Evolutionary conservation across 1,140 invertebrate genomes (phyloP).

Genomic region (Argopecten irradians): DNA sequence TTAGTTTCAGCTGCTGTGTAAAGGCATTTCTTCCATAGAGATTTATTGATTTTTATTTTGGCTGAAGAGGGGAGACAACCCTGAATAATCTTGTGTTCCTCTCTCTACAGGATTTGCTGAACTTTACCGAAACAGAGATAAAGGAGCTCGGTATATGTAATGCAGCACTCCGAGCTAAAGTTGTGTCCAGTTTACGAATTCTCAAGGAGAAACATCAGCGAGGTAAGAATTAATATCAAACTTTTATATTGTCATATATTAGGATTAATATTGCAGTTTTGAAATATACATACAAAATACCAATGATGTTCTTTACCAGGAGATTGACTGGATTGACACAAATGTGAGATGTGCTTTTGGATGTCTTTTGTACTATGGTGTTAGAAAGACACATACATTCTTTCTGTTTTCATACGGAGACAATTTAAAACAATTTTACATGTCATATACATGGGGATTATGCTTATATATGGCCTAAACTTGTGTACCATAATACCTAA

Average conservation of each 20-base stretch:
- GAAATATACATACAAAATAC: too few relatives aligned
- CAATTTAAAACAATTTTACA: too few relatives aligned
- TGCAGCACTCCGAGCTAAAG: slow-evolving; percentile 81
- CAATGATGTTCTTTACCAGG: background rate
- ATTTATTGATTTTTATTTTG: slow-evolving; percentile 23
- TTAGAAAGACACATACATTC: too few relatives aligned
- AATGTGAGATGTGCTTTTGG: too few relatives aligned
- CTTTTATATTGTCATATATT: background rate
- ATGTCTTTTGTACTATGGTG: too few relatives aligned
- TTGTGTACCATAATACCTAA: too few relatives aligned
- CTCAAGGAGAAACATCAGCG: slow-evolving; percentile 80
- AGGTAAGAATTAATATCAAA: slow-evolving; percentile 52
- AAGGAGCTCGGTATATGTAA: slow-evolving; percentile 82
- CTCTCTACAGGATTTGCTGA: slow-evolving; percentile 79
- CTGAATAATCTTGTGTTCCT: background rate
- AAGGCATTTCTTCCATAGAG: background rate
- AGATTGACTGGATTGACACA: background rate
- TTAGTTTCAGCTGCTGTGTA: background rate
- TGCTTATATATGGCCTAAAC: too few relatives aligned
- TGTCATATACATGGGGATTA: too few relatives aligned
- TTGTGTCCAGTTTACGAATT: slow-evolving; percentile 82
- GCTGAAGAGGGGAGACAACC: background rate
- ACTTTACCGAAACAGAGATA: slow-evolving; percentile 81
- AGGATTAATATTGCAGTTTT: background rate
- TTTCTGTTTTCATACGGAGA: too few relatives aligned